These are phyloP conservation scores for Sicus ferrugineus DNA, from an alignment of 2,888 invertebrate genomes.

Conservation along the genomic window DNA sequence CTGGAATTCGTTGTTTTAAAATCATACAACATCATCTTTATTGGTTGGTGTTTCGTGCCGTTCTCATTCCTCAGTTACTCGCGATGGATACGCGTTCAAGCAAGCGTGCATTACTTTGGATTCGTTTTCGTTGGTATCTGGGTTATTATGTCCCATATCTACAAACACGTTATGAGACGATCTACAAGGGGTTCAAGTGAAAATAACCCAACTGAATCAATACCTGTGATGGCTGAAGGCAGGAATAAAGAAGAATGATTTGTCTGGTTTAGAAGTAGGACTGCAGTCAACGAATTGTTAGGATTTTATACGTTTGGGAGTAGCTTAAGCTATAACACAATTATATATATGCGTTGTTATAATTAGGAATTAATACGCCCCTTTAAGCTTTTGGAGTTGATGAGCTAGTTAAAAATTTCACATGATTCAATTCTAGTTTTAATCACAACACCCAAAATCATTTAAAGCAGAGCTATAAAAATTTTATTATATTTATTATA, in stretches of 20 bases:
- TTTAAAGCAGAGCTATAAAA: too few relatives aligned
- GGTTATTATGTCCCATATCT: constrained; percentile 53
- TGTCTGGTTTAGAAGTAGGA: not conserved
- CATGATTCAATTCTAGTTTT: too few relatives aligned
- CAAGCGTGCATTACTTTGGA: constrained; percentile 74
- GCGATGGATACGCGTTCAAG: constrained; percentile 74
- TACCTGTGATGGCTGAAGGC: not conserved
- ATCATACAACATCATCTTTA: constrained; percentile 78
- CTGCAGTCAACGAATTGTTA: not conserved
- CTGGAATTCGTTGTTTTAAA: constrained; percentile 71
- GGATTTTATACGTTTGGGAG: too few relatives aligned
- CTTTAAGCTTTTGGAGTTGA: too few relatives aligned
- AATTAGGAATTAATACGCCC: too few relatives aligned
- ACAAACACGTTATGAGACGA: constrained; percentile 32
- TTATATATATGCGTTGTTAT: too few relatives aligned
- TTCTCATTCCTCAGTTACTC: constrained; percentile 76
- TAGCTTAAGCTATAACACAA: too few relatives aligned
- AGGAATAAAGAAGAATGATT: constrained; percentile 4
- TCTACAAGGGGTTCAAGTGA: not conserved
- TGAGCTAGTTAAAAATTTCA: too few relatives aligned
- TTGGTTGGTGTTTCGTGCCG: constrained; percentile 83
- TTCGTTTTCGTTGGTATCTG: constrained; percentile 74
- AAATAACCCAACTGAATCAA: not conserved
- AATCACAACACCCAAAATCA: too few relatives aligned
- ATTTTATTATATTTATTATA: too few relatives aligned